Conservation (phyloP, 2,888 invertebrate genomes). For the Mimachlamys varia region DNA sequence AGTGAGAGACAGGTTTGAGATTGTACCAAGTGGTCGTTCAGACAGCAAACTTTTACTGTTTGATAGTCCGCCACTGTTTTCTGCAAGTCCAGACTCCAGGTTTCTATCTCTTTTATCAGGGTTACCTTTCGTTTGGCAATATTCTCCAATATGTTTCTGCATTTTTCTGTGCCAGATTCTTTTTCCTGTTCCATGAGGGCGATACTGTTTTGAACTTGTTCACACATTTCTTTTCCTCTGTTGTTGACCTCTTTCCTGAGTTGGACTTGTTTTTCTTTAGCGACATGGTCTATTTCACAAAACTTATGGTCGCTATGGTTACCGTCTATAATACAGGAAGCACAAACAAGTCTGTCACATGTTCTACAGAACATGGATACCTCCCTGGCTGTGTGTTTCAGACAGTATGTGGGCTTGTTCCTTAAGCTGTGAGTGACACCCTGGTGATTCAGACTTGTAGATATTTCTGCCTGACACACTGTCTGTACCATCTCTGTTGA, state of each 20-base stretch:
- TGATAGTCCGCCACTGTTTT: background rate
- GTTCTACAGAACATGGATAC: background rate
- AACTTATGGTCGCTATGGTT: background rate
- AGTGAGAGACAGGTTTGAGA: background rate
- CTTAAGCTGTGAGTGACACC: background rate
- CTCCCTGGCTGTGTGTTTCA: background rate
- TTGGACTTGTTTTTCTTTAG: background rate
- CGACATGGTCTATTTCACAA: background rate
- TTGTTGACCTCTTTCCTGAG: background rate
- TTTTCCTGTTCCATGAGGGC: background rate
- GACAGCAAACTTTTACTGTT: background rate
- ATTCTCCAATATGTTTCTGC: background rate
- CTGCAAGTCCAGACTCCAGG: background rate
- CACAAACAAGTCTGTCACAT: background rate
- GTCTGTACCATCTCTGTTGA: background rate
- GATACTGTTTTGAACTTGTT: background rate
- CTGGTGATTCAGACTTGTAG: background rate
- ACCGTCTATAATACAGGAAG: background rate
- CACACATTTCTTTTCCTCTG: constrained; percentile 10
- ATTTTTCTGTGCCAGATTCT: background rate
- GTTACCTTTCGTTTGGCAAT: background rate
- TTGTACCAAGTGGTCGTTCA: background rate
- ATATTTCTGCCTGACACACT: background rate
- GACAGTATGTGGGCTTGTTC: background rate
- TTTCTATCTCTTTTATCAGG: background rate